These are phyloP conservation scores for Drosophila borborema DNA, from an alignment of 2,888 invertebrate species.

Conservation along the genomic window DNA sequence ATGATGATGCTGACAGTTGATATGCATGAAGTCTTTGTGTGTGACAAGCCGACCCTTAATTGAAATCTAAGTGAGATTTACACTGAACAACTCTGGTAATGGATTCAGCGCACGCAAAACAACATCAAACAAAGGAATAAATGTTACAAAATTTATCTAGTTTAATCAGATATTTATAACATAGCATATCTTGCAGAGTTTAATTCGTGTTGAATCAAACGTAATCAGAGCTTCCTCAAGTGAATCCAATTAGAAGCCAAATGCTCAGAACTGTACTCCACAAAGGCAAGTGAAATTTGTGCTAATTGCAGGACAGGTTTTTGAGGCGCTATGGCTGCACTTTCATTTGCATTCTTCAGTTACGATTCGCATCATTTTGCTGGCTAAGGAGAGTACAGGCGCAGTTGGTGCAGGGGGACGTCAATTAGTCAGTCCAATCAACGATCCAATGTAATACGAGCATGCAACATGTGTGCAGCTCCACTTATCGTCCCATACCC, in stretches of 20 bases:
- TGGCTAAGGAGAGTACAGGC: neutral
- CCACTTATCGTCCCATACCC: neutral
- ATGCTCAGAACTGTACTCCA: neutral
- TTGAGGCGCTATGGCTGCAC: neutral
- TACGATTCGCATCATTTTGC: conserved; percentile 12
- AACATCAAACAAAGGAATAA: no score
- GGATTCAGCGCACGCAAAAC: neutral
- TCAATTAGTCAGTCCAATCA: conserved; percentile 31
- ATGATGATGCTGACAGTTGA: conserved; percentile 23
- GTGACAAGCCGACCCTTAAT: neutral
- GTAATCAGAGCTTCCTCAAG: neutral
- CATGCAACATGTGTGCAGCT: conserved; percentile 32
- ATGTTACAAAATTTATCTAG: no score
- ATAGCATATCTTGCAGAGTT: no score
- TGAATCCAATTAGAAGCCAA: neutral
- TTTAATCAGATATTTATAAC: neutral
- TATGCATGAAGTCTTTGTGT: neutral
- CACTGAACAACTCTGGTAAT: neutral
- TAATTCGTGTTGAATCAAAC: neutral
- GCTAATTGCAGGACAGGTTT: neutral
- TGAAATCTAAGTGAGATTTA: conserved; percentile 8
- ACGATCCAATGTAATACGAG: conserved; percentile 15
- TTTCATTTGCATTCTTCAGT: neutral
- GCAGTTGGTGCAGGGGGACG: neutral
- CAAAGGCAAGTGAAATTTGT: neutral